Evolutionary conservation across 2,888 invertebrate species (phyloP).

Genomic region (Dendrolimus pini): DNA sequence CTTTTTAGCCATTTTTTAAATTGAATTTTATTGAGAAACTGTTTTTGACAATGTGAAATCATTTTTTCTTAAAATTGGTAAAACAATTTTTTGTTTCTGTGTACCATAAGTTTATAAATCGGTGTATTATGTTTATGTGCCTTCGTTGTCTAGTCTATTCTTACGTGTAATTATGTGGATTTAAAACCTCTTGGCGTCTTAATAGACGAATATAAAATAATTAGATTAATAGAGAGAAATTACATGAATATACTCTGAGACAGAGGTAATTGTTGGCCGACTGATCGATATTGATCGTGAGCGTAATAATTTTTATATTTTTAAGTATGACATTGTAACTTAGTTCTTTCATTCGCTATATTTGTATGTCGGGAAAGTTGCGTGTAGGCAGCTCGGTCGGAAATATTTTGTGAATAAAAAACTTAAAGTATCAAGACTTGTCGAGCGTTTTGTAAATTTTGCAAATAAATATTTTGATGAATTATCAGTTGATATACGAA

Average conservation of each 20-base stretch:
- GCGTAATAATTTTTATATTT: not conserved
- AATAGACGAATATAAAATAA: constrained; percentile 11
- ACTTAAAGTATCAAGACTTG: not conserved
- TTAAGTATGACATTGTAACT: not conserved
- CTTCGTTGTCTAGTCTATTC: constrained; percentile 1
- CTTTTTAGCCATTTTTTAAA: too few relatives aligned
- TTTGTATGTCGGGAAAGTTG: not conserved
- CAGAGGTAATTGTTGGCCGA: not conserved
- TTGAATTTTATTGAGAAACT: too few relatives aligned
- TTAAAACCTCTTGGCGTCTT: constrained; percentile 1
- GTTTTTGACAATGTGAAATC: too few relatives aligned
- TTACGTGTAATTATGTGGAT: not conserved
- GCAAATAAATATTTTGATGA: not conserved
- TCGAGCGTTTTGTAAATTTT: not conserved
- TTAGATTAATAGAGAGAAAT: constrained; percentile 14
- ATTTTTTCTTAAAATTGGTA: not conserved
- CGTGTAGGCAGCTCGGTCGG: not conserved
- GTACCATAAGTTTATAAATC: not conserved
- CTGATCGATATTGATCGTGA: not conserved
- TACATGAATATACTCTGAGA: constrained; percentile 4
- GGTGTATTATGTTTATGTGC: constrained; percentile 1
- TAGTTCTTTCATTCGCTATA: not conserved
- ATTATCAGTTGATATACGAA: not conserved
- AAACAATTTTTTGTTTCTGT: not conserved
- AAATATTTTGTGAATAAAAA: not conserved